Base-by-base conservation (phyloP, 1,140 invertebrate species). In the Psilanteris sp. region DNA sequence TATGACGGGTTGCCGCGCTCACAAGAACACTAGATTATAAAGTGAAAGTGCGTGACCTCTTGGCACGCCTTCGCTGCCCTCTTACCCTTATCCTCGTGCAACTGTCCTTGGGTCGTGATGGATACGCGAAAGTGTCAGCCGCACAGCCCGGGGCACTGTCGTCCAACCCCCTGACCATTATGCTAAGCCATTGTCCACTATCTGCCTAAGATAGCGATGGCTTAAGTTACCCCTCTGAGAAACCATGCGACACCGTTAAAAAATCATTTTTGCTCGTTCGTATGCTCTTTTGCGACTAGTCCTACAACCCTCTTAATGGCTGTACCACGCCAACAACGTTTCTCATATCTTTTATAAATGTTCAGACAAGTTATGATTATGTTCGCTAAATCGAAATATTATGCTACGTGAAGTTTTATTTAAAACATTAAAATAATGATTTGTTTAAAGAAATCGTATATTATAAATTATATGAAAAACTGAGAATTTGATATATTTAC, bases 101-200 rank as follows among this genome's bases (percentile, higher is more conserved):
- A 20, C 46, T 54, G 55, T 61, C 46, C 41, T 61, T 46, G 68
- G 72, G 57, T 75, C 57, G 81, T 85, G 84, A 85, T 85, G 83
- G 84, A 85, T 85, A 85, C 84, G 79, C 80, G 78, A 82, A 85
- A 81, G 78, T 83, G 84, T 85, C 84, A 85, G 75, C 70, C 76
- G 55, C 83, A 84, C 81, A 81, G 78, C 83, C 76, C 70, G 66
- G 76, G 83, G 81, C 80, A 67, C 73, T 73, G 75, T 77, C 68
- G 77, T 75, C 80, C 78, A 79, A 78, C 77, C 78, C 77, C 76
- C 73, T 81, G 81, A 83, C 83, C 81, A 84, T 86, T 86, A 85
- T 86, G 84, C 85, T 85, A 85, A 85, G 85, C 83, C 83, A 87
- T 87, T 86, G 85, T 86, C 85, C 85, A 87, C 85, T 85, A 85